Base-by-base conservation (phyloP, 2,113 vertebrate species). In the Bombycilla garrulus region DNA sequence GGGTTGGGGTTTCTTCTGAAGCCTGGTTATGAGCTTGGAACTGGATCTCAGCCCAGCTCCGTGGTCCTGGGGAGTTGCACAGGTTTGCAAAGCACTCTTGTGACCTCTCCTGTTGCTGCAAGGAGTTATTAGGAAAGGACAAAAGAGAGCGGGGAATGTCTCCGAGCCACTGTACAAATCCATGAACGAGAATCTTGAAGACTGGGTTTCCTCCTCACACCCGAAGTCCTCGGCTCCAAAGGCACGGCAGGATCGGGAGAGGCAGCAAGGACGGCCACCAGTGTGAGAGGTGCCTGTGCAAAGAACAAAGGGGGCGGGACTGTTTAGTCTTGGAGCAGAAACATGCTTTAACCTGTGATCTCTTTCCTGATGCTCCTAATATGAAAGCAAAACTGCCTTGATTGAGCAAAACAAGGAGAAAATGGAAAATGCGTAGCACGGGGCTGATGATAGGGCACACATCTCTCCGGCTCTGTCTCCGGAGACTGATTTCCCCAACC, bases 351-450 rank as follows among this genome's bases (percentile, higher is more conserved):
- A 31, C 48, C 6, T 0, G 0, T 8, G 35, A 64, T 53, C 42
- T 50, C 54, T 51, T 83, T 85, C 62, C 38, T 7, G 15, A 67
- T 64, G 47, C 61, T 91, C 35, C 51, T 81, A 81, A 90, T 81
- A 65, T 57, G 56, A 89, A 92, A 90, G 69, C 45, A 86, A 65
- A 92, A 45, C 64, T 86, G 69, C 61, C 71, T 93, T 71, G 85
- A 88, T n/a, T 92, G 86, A 91, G 47, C 40, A 35, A 36, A 88
- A 81, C 8, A 24, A 90, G 66, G 36, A 79, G 47, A 77, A 94
- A 92, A 78, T 48, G n/a, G 53, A 48, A 82, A 86, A 58, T 66
- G 24, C 12, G 5, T 12, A 54, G 61, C 58, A 53, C 23, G 33
- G 73, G 69, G 36, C 71, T 84, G 88, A 81, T 76, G 58, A 58